These are phyloP conservation scores for Nettapus auritus DNA, from an alignment of 2,113 vertebrate genomes.

Conservation along the genomic window DNA sequence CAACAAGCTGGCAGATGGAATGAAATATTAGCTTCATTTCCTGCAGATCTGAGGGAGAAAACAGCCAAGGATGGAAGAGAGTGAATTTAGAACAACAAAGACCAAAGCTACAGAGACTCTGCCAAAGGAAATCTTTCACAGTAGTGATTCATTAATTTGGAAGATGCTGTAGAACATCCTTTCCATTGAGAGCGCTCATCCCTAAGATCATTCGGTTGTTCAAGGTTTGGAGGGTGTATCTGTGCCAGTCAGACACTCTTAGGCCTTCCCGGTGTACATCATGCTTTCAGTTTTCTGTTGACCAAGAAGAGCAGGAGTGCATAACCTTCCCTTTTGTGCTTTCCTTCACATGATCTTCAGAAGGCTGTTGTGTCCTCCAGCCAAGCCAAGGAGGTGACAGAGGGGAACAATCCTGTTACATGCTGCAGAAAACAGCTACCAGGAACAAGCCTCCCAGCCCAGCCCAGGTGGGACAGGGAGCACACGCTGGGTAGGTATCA, in stretches of 20 bases:
- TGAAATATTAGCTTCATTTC: slow-evolving; percentile 34
- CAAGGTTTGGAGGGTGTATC: not conserved
- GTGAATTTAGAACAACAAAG: slow-evolving; percentile 6
- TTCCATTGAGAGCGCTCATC: not conserved
- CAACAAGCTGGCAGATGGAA: not conserved
- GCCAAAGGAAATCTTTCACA: not conserved
- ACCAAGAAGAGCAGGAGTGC: not conserved
- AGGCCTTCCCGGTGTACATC: rapidly evolving
- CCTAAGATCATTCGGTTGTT: not conserved
- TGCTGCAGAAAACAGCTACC: not conserved
- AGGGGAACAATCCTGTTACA: not conserved
- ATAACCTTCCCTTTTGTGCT: not conserved
- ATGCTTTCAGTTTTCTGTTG: not conserved
- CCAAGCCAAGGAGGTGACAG: not conserved
- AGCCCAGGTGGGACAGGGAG: not conserved
- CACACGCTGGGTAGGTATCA: not conserved
- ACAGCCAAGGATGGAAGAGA: not conserved
- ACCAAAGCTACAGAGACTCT: not conserved
- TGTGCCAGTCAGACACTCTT: not conserved
- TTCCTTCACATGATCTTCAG: not conserved
- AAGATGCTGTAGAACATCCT: not conserved
- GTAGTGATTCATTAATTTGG: not conserved
- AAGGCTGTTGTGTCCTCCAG: not conserved
- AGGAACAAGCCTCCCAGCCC: not conserved
- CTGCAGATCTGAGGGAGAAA: not conserved